Percentiles rank a stretch among this genome's conserved stretches.
These are phyloP conservation scores for Psettodes erumei DNA, from an alignment of 2,113 vertebrate genomes.

Conservation along the genomic window DNA sequence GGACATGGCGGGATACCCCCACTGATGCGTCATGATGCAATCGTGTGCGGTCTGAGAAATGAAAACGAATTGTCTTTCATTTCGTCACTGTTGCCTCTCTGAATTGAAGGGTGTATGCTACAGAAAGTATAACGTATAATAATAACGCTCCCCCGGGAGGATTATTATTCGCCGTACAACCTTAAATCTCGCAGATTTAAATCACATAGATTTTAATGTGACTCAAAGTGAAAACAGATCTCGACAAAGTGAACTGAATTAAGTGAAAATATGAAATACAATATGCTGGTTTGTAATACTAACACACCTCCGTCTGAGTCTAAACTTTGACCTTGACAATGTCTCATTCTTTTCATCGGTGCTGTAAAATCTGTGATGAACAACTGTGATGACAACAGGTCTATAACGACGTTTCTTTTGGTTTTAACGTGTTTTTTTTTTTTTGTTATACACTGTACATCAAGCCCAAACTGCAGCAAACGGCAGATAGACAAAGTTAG, in stretches of 20 bases:
- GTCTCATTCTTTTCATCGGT: neutral
- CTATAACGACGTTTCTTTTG: no score
- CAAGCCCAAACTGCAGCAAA: no score
- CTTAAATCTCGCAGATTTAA: neutral
- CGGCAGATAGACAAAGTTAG: no score
- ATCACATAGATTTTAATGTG: no score
- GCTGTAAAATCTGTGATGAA: no score
- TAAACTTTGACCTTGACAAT: neutral
- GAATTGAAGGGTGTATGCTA: no score
- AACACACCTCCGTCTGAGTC: neutral
- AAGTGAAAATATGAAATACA: neutral
- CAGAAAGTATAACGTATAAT: no score
- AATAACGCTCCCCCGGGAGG: no score
- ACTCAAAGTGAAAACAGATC: neutral
- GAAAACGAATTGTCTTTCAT: neutral
- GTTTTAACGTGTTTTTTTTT: no score
- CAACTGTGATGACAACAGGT: no score
- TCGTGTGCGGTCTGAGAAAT: neutral
- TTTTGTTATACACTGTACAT: neutral
- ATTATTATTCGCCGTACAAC: neutral
- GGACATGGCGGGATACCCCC: constrained; percentile 18
- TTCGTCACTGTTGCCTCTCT: neutral
- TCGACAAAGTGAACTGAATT: neutral
- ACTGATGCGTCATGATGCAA: neutral
- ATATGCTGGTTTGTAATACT: neutral